These are phyloP conservation scores for Notolabrus celidotus DNA, from an alignment of 2,797 vertebrate genomes.

Conservation along the genomic window DNA sequence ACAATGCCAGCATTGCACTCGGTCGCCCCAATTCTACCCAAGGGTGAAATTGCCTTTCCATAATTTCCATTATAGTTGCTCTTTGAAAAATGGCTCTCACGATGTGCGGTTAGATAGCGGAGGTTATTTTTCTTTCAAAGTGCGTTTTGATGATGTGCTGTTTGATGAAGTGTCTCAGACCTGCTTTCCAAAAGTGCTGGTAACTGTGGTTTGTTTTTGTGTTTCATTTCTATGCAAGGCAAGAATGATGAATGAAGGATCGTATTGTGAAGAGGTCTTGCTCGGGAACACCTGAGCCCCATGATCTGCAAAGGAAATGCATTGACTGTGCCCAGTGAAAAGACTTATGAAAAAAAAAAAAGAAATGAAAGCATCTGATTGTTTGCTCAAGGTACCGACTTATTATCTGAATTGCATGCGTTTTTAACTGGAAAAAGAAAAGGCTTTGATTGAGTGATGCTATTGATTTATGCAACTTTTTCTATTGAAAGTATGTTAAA, in stretches of 20 bases:
- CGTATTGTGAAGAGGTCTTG: slow-evolving; percentile 44
- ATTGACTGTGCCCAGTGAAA: slow-evolving; percentile 14
- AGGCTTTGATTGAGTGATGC: background rate
- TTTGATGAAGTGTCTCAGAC: slow-evolving; percentile 75
- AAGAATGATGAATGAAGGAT: slow-evolving; percentile 58
- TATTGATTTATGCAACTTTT: background rate
- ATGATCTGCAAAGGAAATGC: slow-evolving; percentile 37
- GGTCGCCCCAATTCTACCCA: slow-evolving; percentile 78
- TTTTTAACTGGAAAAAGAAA: background rate
- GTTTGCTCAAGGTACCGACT: slow-evolving; percentile 10
- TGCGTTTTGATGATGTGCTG: slow-evolving; percentile 73
- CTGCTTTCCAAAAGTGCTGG: slow-evolving; percentile 49
- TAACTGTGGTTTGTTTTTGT: slow-evolving; percentile 46
- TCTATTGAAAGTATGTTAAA: background rate
- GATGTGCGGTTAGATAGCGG: slow-evolving; percentile 67
- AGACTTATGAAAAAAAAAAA: slow-evolving; percentile 14
- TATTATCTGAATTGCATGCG: slow-evolving; percentile 2
- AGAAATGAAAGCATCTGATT: slow-evolving; percentile 13
- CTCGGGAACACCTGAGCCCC: slow-evolving; percentile 53
- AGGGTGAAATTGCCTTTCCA: slow-evolving; percentile 85
- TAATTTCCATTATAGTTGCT: slow-evolving; percentile 83
- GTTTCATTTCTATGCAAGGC: slow-evolving; percentile 57
- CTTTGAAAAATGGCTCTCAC: slow-evolving; percentile 78
- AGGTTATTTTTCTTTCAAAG: slow-evolving; percentile 71
- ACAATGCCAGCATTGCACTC: slow-evolving; percentile 49